phyloP scores from a whole-genome alignment of 2,888 invertebrate species.

The Athetis lepigone region DNA sequence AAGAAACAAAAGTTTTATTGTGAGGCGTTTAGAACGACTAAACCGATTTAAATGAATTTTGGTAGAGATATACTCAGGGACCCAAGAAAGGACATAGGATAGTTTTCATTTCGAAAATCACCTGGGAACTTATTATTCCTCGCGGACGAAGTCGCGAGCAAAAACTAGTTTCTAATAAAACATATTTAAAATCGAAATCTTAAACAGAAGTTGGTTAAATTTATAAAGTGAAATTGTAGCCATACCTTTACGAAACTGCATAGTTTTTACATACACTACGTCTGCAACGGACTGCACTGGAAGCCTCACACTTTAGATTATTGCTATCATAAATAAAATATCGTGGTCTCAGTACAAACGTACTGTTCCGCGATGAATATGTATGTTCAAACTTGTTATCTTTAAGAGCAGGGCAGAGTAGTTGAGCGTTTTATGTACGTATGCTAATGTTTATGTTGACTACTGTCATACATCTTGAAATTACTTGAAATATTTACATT shows the following conservation, averaged over 20 bases:
- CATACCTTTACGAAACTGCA: conserved; percentile 48
- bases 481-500: not conserved
- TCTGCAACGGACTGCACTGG: conserved; percentile 50
- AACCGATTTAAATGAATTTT: no score
- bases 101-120: no score
- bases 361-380: conserved; percentile 47
- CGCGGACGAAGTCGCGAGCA: no score
- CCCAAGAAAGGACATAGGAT: no score
- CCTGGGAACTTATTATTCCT: no score
- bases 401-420: conserved; percentile 3
- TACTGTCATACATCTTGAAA: not conserved
- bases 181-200: no score
- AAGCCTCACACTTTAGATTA: conserved; percentile 57
- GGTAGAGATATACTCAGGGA: no score
- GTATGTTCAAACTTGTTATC: conserved; percentile 35
- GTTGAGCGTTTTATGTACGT: conserved; percentile 22
- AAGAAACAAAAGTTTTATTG: no score
- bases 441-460: conserved; percentile 34
- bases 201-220: no score
- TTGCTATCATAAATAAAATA: conserved; percentile 58
- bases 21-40: no score
- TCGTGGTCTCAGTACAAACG: conserved; percentile 29
- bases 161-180: no score
- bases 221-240: no score
- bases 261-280: conserved; percentile 50